Percentiles rank a stretch among this genome's conserved stretches.
Conservation (phyloP, 30 jellyfish, hydroid and myxozoan genomes). For the Aurelia aurita region DNA sequence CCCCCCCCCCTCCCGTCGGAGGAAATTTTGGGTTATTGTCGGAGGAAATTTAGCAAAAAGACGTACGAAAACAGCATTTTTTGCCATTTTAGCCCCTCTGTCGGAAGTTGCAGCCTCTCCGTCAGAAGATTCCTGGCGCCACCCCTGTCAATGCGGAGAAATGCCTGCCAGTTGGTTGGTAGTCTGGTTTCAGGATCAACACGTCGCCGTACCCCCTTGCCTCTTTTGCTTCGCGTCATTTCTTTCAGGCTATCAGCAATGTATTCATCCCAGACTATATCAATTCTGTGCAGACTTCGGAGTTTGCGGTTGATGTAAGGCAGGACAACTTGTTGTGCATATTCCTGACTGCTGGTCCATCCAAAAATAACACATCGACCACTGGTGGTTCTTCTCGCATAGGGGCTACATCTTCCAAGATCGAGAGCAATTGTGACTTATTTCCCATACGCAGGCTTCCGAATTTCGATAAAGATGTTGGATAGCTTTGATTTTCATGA, state of each 20-base stretch:
- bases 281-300: neutral
- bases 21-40: no score
- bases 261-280: slow-evolving; percentile 39
- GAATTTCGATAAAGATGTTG: slow-evolving; percentile 43
- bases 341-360: slow-evolving; percentile 51
- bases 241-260: slow-evolving; percentile 4
- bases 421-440: slow-evolving; percentile 34
- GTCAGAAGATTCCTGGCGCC: no score
- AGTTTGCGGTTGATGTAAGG: slow-evolving; percentile 11
- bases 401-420: slow-evolving; percentile 29
- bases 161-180: slow-evolving; percentile 66
- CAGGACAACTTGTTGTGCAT: slow-evolving; percentile 15
- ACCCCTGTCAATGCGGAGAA: slow-evolving; percentile 61
- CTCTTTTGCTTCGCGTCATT: slow-evolving; percentile 40
- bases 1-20: no score
- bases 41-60: no score
- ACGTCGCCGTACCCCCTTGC: slow-evolving; percentile 64
- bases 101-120: no score
- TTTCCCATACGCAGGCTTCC: slow-evolving; percentile 40
- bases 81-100: no score
- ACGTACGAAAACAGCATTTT: no score
- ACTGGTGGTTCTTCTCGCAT: slow-evolving; percentile 29
- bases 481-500: slow-evolving; percentile 38
- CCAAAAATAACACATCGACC: slow-evolving; percentile 28
- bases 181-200: slow-evolving; percentile 10